A percentile compares a stretch with the other conserved stretches of the same genome.
Evolutionary conservation across 30 jellyfish, hydroid and myxozoan genomes (phyloP).

Genomic region (Aurelia sp.): DNA sequence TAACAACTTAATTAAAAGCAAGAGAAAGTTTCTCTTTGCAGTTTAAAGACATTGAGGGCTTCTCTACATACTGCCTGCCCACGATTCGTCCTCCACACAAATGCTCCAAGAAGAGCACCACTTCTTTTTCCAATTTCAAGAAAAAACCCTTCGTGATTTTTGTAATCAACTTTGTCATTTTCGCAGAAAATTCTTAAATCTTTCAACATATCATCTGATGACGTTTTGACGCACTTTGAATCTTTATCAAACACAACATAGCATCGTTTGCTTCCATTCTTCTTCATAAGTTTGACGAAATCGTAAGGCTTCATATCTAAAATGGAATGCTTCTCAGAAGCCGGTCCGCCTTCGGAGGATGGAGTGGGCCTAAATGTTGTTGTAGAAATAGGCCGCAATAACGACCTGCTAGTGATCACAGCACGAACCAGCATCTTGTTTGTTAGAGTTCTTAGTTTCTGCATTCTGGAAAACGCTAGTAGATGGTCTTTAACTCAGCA

Average conservation of each 20-base stretch:
- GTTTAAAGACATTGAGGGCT: too few relatives aligned
- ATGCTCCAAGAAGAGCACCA: constrained; percentile 90
- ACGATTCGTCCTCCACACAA: constrained; percentile 90
- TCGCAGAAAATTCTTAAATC: constrained; percentile 62
- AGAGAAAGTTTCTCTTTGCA: too few relatives aligned
- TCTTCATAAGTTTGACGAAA: constrained; percentile 72
- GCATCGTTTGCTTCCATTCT: constrained; percentile 69
- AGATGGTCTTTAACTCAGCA: too few relatives aligned
- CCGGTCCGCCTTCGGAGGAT: too few relatives aligned
- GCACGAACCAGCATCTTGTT: not conserved
- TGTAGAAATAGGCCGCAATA: not conserved
- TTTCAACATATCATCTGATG: constrained; percentile 40
- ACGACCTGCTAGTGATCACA: not conserved
- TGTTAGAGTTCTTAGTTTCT: too few relatives aligned
- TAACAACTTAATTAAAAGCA: too few relatives aligned
- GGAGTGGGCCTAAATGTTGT: too few relatives aligned
- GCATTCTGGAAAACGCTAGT: too few relatives aligned
- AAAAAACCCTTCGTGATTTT: constrained; percentile 83
- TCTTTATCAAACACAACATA: constrained; percentile 65
- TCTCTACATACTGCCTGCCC: constrained; percentile 84
- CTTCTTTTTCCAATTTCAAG: constrained; percentile 83
- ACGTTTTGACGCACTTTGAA: constrained; percentile 26
- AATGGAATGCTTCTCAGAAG: too few relatives aligned
- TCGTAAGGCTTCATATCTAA: constrained; percentile 76
- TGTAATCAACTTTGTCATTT: constrained; percentile 69